Conservation (phyloP, 2,888 invertebrate species). For the Germaria angustata region DNA sequence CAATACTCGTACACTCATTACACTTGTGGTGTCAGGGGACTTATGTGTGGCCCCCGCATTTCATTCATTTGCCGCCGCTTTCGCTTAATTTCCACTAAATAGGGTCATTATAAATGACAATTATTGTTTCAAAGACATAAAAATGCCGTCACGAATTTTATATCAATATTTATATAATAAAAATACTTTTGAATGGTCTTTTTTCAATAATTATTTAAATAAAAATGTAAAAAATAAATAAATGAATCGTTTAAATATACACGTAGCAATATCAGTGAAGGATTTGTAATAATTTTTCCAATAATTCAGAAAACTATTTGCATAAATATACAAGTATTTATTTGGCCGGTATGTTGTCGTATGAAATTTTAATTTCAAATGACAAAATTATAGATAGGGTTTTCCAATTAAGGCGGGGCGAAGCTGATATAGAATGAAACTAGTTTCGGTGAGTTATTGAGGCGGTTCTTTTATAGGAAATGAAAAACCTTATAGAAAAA, state of each 20-base stretch:
- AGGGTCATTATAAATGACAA: constrained; percentile 22
- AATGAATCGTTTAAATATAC: constrained; percentile 6
- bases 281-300: constrained; percentile 42
- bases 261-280: constrained; percentile 17
- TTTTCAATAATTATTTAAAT: constrained; percentile 24
- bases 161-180: constrained; percentile 5
- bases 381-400: too few species aligned
- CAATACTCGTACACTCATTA: too few species aligned
- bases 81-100: background rate
- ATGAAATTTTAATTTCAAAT: constrained; percentile 21
- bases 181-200: constrained; percentile 12
- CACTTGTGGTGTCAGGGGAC: constrained; percentile 11
- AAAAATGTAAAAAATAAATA: background rate
- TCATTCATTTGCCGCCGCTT: background rate
- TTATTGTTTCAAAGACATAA: background rate
- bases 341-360: constrained; percentile 11
- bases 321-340: constrained; percentile 28
- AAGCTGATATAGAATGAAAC: too few species aligned
- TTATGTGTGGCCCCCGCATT: constrained; percentile 5
- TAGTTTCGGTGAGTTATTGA: too few species aligned
- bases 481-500: too few species aligned
- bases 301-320: constrained; percentile 36
- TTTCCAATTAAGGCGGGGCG: too few species aligned
- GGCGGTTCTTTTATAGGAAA: too few species aligned
- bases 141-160: constrained; percentile 22